A percentile compares a stretch with the other conserved stretches of the same genome.
phyloP scores from a whole-genome alignment of 2,113 vertebrate genomes.

The Microtus pennsylvanicus region DNA sequence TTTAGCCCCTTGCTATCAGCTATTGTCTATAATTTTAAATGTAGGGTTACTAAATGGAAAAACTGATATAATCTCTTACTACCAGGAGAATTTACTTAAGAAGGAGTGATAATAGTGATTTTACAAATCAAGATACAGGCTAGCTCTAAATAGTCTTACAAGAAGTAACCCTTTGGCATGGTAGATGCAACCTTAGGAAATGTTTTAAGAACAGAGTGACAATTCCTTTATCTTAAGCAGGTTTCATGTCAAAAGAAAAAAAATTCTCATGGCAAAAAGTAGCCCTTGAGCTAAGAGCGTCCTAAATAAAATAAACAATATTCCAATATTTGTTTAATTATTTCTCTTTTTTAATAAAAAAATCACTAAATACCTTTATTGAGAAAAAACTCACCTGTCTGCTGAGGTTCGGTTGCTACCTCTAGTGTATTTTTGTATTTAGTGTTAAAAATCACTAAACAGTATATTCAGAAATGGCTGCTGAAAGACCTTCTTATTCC shows the following conservation, averaged over 20 bases:
- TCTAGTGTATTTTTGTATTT: too few species aligned
- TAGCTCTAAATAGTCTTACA: background rate
- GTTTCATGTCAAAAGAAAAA: background rate
- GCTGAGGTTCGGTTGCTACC: background rate
- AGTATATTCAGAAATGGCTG: background rate
- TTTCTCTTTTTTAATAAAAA: background rate
- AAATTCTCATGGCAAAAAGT: background rate
- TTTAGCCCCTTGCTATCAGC: background rate
- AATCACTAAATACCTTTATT: background rate
- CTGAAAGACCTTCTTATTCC: background rate
- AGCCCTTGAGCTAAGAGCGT: fast-evolving
- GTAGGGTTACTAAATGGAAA: background rate
- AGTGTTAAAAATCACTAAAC: background rate
- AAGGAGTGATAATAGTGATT: background rate
- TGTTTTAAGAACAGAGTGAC: background rate
- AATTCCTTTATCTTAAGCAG: too few species aligned
- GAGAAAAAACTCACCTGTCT: background rate
- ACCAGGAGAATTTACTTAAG: background rate
- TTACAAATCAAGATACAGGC: background rate
- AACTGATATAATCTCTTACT: background rate
- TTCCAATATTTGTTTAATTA: background rate
- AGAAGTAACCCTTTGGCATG: background rate
- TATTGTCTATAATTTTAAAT: background rate
- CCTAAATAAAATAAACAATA: background rate
- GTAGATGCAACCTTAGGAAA: too few species aligned